phyloP scores from a whole-genome alignment of 2,797 vertebrate genomes.

The Novumbra hubbsi region DNA sequence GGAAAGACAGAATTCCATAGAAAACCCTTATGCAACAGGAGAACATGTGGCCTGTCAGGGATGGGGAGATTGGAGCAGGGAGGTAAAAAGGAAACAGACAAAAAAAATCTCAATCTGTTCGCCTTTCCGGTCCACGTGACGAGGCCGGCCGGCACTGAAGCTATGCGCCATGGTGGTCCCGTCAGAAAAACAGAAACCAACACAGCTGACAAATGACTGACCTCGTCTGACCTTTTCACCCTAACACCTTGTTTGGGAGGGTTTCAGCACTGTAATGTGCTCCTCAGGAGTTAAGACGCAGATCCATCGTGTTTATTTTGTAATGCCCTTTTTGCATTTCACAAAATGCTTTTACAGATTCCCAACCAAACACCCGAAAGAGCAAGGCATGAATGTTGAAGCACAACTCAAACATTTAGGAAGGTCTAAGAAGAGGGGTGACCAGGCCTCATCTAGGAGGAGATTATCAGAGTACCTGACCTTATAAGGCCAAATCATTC shows the following conservation, averaged over 20 bases:
- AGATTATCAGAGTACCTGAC: too few species aligned
- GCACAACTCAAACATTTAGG: too few species aligned
- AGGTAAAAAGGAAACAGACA: constrained; percentile 33
- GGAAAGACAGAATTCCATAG: neutral
- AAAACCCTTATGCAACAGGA: constrained; percentile 26
- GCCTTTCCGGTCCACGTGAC: constrained; percentile 15
- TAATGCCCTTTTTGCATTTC: too few species aligned
- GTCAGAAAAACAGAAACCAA: constrained; percentile 21
- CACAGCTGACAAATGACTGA: constrained; percentile 34
- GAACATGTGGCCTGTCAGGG: constrained; percentile 29
- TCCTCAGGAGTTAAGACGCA: neutral
- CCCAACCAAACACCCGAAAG: too few species aligned
- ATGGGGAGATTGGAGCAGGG: constrained; percentile 26
- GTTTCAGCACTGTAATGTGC: neutral
- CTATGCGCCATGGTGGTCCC: constrained; percentile 24
- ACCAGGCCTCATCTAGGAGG: too few species aligned
- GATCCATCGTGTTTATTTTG: too few species aligned
- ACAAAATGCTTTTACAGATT: too few species aligned
- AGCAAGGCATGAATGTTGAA: too few species aligned
- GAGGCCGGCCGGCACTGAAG: constrained; percentile 24
- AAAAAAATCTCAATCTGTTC: constrained; percentile 32
- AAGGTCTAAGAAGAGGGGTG: too few species aligned
- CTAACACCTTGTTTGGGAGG: neutral
- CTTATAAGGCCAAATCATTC: too few species aligned
- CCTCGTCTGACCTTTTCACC: constrained; percentile 31